A percentile compares a stretch with the other conserved stretches of the same genome.
These are phyloP conservation scores for Liasis olivaceus DNA, from an alignment of 2,797 vertebrate genomes.

Conservation along the genomic window DNA sequence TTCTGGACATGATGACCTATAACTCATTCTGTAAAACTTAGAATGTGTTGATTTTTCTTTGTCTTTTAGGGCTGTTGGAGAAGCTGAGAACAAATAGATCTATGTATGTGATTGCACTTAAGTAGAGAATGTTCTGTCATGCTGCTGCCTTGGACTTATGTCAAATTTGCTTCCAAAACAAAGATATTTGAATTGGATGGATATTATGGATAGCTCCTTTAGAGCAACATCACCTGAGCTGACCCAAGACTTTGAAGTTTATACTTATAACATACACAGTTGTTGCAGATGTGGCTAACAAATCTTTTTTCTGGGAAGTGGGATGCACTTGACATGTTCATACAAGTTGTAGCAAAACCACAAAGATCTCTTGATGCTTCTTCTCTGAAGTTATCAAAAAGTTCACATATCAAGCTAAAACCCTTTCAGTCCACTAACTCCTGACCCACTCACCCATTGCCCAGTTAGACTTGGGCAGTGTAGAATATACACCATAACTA, in stretches of 20 bases:
- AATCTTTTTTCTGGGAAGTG: neutral
- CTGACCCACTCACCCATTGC: neutral
- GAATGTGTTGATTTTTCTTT: neutral
- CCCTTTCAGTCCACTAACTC: neutral
- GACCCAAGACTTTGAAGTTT: neutral
- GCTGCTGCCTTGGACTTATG: neutral
- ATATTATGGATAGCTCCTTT: neutral
- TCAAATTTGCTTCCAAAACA: neutral
- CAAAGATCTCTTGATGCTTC: neutral
- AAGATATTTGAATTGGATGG: neutral
- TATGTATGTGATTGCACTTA: neutral
- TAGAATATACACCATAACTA: neutral
- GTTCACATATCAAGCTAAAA: neutral
- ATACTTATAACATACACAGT: neutral
- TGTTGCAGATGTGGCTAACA: neutral
- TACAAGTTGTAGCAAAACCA: neutral
- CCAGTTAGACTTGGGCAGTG: neutral
- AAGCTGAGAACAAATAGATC: neutral
- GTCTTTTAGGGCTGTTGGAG: neutral
- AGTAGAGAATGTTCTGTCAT: neutral
- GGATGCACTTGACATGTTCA: neutral
- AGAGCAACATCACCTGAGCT: neutral
- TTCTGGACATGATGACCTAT: neutral
- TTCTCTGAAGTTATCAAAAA: neutral
- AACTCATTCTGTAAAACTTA: neutral